Evolutionary conservation across 2,113 vertebrate species (phyloP), one percentile per base, ranked within the genome.

Genomic region (Chaenocephalus aceratus): DNA sequence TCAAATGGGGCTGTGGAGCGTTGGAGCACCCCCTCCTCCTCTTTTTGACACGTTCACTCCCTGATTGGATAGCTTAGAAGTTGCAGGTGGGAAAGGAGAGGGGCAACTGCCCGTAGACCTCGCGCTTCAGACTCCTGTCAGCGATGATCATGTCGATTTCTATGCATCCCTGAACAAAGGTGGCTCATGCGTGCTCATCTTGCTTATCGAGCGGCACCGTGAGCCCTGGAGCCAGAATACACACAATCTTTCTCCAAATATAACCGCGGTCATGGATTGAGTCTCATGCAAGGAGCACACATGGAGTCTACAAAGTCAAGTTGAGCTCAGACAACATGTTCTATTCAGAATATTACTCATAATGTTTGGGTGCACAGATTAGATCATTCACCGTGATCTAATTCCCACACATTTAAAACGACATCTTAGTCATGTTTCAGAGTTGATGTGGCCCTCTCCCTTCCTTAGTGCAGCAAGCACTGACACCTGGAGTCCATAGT

Each of bases 391-490:
- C 57, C 2, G 4, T 74, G 67, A 80, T 84, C 54, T 57, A 13
- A 85, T 85, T 76, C 75, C 41, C 63, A 45, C 58, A 79, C 61
- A 91, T 56, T 63, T 8, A 72, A 70, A 77, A 86, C 23, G 65
- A 75, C 80, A 86, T 23, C 77, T 71, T 80, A 57, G 68, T 79
- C 70, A 72, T 72, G 63, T 77, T 53, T 79, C 68, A 68, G 78
- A 80, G 86, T 90, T 89, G 77, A 81, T 82, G 86, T 88, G 72
- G 67, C 80, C 36, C 91, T 85, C 61, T 87, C 93, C 91, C 92
- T 91, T 94, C 84, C 90, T 93, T 80, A 86, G 92, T 89, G 41
- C 76, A 74, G 85, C 87, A 75, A 85, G 70, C 81, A 72, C 67
- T 65, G 61, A 83, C 79, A 86, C 57, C 66, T 71, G 79, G 67